Base-by-base conservation (phyloP, 2,113 vertebrate species). In the Steatornis caripensis region DNA sequence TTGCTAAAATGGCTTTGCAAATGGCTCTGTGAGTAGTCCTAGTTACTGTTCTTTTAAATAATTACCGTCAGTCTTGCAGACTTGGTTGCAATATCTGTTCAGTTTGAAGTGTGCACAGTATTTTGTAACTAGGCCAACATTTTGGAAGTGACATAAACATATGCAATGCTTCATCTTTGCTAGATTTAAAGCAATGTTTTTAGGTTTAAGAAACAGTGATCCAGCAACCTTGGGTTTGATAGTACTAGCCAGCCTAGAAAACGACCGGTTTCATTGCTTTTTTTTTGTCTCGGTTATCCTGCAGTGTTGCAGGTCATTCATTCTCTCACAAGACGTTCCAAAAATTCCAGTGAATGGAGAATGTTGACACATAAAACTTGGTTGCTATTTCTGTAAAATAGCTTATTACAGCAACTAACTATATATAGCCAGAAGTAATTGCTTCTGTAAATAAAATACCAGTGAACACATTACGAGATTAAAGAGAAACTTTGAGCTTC, bases 391-490 rank as follows among this genome's bases (percentile, higher is more conserved):
- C 80, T 60, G 60, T 77, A 75, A 92, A 93, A 74, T 78, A 96
- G 77, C 88, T 92, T 92, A 68, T 82, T 87, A 79, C 65, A 84
- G 93, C 85, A 93, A 84, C 88, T 88, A 91, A 93, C 86, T 94
- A 96, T 94, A 95, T 90, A 93, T 94, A 97, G 90, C 53, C 83
- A 96, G 86, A 84, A 90, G 74, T 87, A 93, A 96, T 90, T 92
- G 72, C 85, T 90, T 93, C 86, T 95, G 68, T 97, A 97, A 97
- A 96, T 96, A 97, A 96, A 97, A 96, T 93, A 91, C 86, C 92
- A 90, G 51, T 57, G 92, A 94, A 91, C 78, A 87, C 70, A 83
- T 90, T 94, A 93, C 75, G 93, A 77, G 85, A 83, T 94, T 88
- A 91, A 93, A 93, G 58, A 95, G 82, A 88, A 93, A 84, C 51